Evolutionary conservation across 2,113 vertebrate species (phyloP), one percentile per base, ranked within the genome.

Genomic region (Myrmecobius fasciatus): DNA sequence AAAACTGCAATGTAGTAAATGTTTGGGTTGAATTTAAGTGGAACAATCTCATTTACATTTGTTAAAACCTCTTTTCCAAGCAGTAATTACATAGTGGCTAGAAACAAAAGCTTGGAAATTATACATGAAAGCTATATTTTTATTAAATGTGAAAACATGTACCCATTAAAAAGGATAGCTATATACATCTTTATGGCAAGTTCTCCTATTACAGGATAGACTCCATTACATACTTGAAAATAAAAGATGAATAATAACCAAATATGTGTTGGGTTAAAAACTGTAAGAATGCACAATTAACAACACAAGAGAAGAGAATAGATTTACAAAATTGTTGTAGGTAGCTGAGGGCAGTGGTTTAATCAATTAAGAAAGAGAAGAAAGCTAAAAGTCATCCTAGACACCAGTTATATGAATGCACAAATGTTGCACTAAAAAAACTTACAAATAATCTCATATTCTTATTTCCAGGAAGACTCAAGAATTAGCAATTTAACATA

Each of bases 141-240:
- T 97, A 98, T 98, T 98, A 96, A 98, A 97, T 94, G 96, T 98
- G 96, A 98, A 95, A 98, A 97, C 93, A 97, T 31, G 75, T 98
- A 97, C 97, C 96, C 97, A 96, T 97, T 95, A 96, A 98, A 83
- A 95, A 98, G 93, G 93, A 96, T 97, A 98, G 91, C 96, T 98
- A 97, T 96, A 91, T 96, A 98, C 96, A 98, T 95, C 95, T 98
- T 97, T 97, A 98, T 98, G 97, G 98, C 97, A 98, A 98, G 96
- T 98, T 98, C 98, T 98, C 96, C 97, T 98, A 98, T 98, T 98
- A 99, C 98, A 99, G 96, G 98, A 98, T 97, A 97, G 98, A 96
- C 95, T 98, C 97, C 97, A 98, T 98, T 97, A 98, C 97, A 98
- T 96, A 95, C 98, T 98, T 98, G 96, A 97, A 98, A 97, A 94